phyloP scores from a whole-genome alignment of 2,113 vertebrate species.

The Corvus hawaiiensis region DNA sequence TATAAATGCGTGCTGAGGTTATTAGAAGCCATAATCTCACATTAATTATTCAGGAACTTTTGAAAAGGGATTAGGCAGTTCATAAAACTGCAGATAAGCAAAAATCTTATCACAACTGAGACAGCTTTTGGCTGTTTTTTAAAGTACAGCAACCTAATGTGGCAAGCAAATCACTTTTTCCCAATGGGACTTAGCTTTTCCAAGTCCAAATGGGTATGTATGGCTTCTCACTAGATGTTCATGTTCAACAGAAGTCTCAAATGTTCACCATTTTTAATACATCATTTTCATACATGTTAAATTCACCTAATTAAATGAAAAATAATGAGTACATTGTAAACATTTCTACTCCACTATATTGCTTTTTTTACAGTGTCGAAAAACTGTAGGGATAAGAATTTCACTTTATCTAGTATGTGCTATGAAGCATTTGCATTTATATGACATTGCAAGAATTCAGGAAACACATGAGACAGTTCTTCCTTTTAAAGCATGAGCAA shows the following conservation, averaged over 20 bases:
- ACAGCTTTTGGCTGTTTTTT: not conserved
- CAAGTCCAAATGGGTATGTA: not conserved
- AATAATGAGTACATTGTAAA: not conserved
- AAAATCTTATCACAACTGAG: not conserved
- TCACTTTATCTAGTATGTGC: not conserved
- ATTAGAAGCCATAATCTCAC: not conserved
- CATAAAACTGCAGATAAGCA: not conserved
- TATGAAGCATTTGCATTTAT: not conserved
- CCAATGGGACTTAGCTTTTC: not conserved
- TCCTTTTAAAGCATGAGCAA: not conserved
- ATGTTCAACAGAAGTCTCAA: not conserved
- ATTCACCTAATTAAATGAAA: not conserved
- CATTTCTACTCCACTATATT: not conserved
- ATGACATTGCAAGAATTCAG: not conserved
- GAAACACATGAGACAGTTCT: not conserved
- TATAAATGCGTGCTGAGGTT: not conserved
- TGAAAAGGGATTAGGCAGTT: not conserved
- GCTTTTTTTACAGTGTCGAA: not conserved
- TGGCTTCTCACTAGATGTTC: not conserved
- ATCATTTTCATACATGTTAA: not conserved
- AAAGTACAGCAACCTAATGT: not conserved
- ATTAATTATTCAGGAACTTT: not conserved
- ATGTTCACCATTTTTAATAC: not conserved
- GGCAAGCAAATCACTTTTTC: not conserved
- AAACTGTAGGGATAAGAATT: not conserved